phyloP scores from a whole-genome alignment of 2,113 vertebrate species.

The Tachycineta bicolor region DNA sequence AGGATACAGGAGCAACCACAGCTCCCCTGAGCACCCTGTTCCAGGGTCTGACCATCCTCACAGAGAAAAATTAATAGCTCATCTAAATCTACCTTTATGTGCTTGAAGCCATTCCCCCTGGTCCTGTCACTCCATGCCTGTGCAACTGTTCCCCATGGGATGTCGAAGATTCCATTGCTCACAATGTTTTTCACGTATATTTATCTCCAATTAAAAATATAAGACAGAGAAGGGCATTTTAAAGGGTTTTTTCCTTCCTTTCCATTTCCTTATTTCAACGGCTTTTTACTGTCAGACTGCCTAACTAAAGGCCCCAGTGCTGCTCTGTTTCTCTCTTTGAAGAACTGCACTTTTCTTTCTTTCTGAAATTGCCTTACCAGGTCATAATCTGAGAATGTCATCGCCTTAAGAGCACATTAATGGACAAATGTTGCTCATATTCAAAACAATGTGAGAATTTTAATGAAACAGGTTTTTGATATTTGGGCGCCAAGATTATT shows the following conservation, averaged over 20 bases:
- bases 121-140: not conserved
- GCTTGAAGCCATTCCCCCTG: not conserved
- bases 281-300: not conserved
- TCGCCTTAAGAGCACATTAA: not conserved
- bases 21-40: accelerated
- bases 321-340: not conserved
- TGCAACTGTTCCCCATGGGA: not conserved
- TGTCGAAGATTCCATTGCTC: not conserved
- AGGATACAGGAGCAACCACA: not conserved
- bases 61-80: accelerated
- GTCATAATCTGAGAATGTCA: not conserved
- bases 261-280: not conserved
- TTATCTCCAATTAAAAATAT: not conserved
- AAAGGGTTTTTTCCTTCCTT: accelerated
- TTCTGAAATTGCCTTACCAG: not conserved
- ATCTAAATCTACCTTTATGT: not conserved
- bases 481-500: not conserved
- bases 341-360: not conserved
- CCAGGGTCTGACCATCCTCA: accelerated
- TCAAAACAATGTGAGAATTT: not conserved
- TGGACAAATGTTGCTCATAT: not conserved
- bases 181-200: not conserved
- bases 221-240: not conserved
- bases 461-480: not conserved
- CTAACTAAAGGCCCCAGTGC: not conserved